These are phyloP conservation scores for Gnathonemus echidnorhynchus DNA, from an alignment of 2,113 vertebrate genomes.

Conservation along the genomic window DNA sequence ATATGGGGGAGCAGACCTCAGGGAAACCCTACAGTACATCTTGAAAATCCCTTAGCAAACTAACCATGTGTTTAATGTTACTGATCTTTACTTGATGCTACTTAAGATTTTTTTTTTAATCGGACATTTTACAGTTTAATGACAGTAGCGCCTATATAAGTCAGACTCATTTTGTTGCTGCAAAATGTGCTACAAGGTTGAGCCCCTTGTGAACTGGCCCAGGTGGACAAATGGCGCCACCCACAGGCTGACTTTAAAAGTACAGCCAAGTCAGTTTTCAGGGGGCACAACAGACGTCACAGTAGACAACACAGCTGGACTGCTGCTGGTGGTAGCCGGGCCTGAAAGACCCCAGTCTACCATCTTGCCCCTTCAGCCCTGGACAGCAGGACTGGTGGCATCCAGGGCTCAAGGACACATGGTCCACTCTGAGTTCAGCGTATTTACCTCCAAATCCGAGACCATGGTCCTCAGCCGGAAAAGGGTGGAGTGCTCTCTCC, in stretches of 20 bases:
- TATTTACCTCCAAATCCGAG: no score
- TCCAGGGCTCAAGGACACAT: constrained; percentile 15
- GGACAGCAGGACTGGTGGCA: background rate
- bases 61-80: background rate
- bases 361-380: background rate
- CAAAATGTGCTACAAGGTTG: background rate
- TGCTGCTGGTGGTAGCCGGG: background rate
- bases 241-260: background rate
- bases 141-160: background rate
- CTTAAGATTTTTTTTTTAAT: background rate
- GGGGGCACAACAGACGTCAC: background rate
- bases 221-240: background rate
- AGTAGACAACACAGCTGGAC: background rate
- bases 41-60: background rate
- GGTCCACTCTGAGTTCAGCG: constrained; percentile 4
- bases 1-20: background rate
- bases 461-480: no score
- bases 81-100: background rate
- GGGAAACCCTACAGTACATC: background rate
- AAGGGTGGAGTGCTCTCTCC: no score
- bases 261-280: background rate
- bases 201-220: background rate
- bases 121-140: background rate
- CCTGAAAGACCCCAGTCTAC: background rate
- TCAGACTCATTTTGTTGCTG: background rate